These are phyloP conservation scores for Polypterus senegalus DNA, from an alignment of 2,113 vertebrate species.

Conservation along the genomic window DNA sequence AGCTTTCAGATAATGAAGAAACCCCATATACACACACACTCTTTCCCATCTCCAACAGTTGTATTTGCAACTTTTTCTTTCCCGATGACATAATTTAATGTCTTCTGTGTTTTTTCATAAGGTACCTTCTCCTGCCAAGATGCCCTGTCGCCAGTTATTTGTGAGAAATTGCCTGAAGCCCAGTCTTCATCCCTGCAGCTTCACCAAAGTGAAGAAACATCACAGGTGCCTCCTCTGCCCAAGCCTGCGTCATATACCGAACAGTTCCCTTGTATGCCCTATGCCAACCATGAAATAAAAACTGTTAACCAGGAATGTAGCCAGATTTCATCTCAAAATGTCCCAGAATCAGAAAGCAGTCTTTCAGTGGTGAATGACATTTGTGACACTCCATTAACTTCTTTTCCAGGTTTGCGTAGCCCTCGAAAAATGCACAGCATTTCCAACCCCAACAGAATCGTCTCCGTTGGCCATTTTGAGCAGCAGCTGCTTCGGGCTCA, in stretches of 20 bases:
- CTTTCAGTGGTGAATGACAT: background rate
- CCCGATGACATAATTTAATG: too few species aligned
- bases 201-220: conserved; percentile 4
- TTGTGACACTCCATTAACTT: background rate
- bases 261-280: background rate
- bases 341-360: background rate
- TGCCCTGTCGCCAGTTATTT: too few species aligned
- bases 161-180: background rate
- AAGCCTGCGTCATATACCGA: background rate
- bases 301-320: conserved; percentile 4
- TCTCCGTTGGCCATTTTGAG: conserved; percentile 7
- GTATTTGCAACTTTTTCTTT: too few species aligned
- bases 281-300: background rate
- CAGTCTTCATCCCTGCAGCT: background rate
- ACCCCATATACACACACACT: too few species aligned
- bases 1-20: too few species aligned
- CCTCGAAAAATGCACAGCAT: background rate
- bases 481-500: conserved; percentile 13
- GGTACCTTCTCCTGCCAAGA: too few species aligned
- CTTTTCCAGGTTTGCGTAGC: conserved; percentile 1
- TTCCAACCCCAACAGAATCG: conserved; percentile 1
- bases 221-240: background rate
- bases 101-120: too few species aligned
- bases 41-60: too few species aligned
- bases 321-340: background rate